phyloP scores from a whole-genome alignment of 1,140 invertebrate species.

The Drosophila bocqueti region DNA sequence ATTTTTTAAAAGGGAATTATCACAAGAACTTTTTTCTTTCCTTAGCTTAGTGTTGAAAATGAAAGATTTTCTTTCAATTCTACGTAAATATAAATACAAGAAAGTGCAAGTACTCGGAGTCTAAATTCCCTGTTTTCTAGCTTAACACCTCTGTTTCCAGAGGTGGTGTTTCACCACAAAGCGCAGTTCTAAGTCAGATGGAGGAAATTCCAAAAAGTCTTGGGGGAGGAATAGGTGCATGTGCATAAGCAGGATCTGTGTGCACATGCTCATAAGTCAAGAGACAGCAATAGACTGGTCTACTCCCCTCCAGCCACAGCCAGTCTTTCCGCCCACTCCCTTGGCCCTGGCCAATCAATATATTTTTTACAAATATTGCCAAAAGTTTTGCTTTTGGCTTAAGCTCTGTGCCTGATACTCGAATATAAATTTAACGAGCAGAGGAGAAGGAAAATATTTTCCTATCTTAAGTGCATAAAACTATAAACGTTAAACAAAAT shows the following conservation, averaged over 20 bases:
- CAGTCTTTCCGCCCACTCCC: conserved; percentile 7
- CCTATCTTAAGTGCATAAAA: conserved; percentile 82
- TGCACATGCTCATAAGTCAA: conserved; percentile 30
- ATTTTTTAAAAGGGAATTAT: no score
- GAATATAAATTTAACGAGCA: conserved; percentile 54
- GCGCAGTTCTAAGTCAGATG: background rate
- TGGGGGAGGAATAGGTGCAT: conserved; percentile 69
- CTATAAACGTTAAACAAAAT: conserved; percentile 84
- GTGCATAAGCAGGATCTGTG: conserved; percentile 59
- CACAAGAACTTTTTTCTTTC: background rate
- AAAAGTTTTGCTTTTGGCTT: conserved; percentile 79
- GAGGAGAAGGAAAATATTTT: conserved; percentile 75
- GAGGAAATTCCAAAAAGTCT: conserved; percentile 7
- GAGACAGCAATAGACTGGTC: conserved; percentile 4
- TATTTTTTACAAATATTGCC: conserved; percentile 82
- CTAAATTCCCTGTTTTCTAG: background rate
- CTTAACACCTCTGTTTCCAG: background rate
- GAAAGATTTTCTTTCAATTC: no score
- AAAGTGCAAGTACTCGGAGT: background rate
- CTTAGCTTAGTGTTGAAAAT: no score
- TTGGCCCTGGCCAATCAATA: conserved; percentile 72
- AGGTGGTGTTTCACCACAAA: background rate
- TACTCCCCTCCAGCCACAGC: background rate
- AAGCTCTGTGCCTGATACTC: conserved; percentile 52
- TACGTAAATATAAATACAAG: background rate